phyloP scores from a whole-genome alignment of 2,113 vertebrate genomes.

The Gnathonemus echidnorhynchus region DNA sequence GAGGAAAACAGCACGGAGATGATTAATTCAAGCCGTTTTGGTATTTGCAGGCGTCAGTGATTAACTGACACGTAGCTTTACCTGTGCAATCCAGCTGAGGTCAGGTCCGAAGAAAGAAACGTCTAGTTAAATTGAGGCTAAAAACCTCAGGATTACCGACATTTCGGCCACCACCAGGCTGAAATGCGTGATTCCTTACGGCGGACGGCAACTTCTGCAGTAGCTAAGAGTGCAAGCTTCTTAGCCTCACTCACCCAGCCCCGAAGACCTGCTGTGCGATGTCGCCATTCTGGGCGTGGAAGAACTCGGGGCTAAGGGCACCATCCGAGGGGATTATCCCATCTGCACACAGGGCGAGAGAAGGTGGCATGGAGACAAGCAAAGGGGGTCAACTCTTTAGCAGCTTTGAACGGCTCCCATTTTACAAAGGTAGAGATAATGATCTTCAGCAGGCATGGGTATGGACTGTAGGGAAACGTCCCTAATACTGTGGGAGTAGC shows the following conservation, averaged over 20 bases:
- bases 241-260: slow-evolving; percentile 56
- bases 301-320: slow-evolving; percentile 81
- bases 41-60: not conserved
- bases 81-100: not conserved
- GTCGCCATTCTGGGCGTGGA: slow-evolving; percentile 76
- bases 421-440: not conserved
- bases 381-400: not conserved
- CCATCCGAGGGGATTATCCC: slow-evolving; percentile 79
- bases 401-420: not conserved
- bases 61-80: not conserved
- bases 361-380: not conserved
- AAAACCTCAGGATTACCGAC: not conserved
- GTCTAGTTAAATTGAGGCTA: not conserved
- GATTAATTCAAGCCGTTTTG: not conserved
- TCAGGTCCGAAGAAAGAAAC: not conserved
- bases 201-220: not conserved
- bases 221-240: not conserved
- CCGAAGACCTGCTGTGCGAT: slow-evolving; percentile 64
- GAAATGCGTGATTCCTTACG: not conserved
- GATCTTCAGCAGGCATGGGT: not conserved
- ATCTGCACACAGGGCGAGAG: slow-evolving; percentile 54
- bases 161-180: not conserved
- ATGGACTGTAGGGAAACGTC: not conserved
- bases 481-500: not conserved
- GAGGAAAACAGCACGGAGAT: not conserved